A percentile compares a stretch with the other conserved stretches of the same genome.
phyloP scores from a whole-genome alignment of 1,140 invertebrate species.

The Drosophila tsacasi region DNA sequence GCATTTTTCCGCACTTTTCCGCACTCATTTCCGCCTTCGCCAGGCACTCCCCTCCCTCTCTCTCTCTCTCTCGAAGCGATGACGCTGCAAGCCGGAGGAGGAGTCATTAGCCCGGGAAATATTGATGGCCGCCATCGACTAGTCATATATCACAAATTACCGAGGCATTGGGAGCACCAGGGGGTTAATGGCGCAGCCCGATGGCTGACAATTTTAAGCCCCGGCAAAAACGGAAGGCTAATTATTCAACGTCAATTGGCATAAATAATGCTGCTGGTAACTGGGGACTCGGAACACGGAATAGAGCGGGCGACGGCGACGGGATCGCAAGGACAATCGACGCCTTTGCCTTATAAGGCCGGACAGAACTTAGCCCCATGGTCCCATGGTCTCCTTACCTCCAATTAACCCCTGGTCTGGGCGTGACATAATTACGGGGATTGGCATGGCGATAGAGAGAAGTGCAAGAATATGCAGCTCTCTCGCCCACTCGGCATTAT shows the following conservation, averaged over 20 bases:
- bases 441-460: constrained; percentile 30
- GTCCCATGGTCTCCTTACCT: too few species aligned
- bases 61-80: constrained; percentile 23
- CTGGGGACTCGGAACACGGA: constrained; percentile 1
- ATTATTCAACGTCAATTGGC: constrained; percentile 82
- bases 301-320: not conserved
- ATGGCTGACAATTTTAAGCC: constrained; percentile 47
- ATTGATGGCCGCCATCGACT: constrained; percentile 69
- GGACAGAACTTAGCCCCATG: constrained; percentile 17
- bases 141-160: constrained; percentile 72
- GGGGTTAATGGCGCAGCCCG: constrained; percentile 8
- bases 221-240: constrained; percentile 55
- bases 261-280: constrained; percentile 72
- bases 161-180: constrained; percentile 19
- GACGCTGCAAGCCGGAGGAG: constrained; percentile 54
- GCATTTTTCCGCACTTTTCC: constrained; percentile 8
- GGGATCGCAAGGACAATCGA: constrained; percentile 40
- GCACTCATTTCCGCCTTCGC: constrained; percentile 3
- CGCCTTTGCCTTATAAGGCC: constrained; percentile 18
- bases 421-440: constrained; percentile 57
- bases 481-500: constrained; percentile 37
- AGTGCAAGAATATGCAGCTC: constrained; percentile 32
- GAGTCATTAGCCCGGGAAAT: constrained; percentile 70
- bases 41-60: not conserved
- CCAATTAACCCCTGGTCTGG: constrained; percentile 28